A percentile compares a stretch with the other conserved stretches of the same genome.
These are phyloP conservation scores for Virgularia gustaviana DNA, from an alignment of 92 coral and sea anemone species.

Conservation along the genomic window DNA sequence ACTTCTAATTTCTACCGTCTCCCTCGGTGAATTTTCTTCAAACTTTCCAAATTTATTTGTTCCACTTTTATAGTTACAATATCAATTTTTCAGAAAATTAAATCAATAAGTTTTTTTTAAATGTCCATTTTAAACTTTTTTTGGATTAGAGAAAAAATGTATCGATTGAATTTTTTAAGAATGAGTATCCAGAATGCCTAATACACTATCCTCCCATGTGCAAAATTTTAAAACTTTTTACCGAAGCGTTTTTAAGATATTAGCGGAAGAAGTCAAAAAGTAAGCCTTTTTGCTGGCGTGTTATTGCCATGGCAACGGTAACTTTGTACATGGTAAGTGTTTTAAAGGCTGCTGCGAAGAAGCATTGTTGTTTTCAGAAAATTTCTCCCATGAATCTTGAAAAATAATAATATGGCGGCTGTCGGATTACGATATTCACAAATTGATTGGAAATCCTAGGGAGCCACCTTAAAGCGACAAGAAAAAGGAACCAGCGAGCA, in stretches of 20 bases:
- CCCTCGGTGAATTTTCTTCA: not conserved
- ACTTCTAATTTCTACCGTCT: not conserved
- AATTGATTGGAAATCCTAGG: too few relatives aligned
- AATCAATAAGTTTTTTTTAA: not conserved
- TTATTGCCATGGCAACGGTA: too few relatives aligned
- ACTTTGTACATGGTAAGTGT: too few relatives aligned
- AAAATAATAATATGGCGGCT: too few relatives aligned
- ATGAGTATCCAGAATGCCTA: not conserved
- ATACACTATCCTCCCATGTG: not conserved
- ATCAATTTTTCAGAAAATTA: not conserved
- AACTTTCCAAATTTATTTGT: not conserved
- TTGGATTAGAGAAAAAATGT: not conserved
- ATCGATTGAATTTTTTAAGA: constrained; percentile 17
- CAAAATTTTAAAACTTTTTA: not conserved
- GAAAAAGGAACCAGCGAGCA: too few relatives aligned
- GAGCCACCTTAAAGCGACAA: too few relatives aligned
- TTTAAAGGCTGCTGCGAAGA: too few relatives aligned
- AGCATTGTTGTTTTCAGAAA: too few relatives aligned
- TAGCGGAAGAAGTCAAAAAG: not conserved
- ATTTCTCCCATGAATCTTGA: too few relatives aligned
- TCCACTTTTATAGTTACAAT: not conserved
- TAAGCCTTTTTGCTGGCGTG: too few relatives aligned
- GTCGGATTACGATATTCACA: too few relatives aligned
- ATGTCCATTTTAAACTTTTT: not conserved
- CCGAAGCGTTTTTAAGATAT: not conserved